Base-by-base conservation (phyloP, 2,797 vertebrate genomes). In the Halcyon smyrnensis region DNA sequence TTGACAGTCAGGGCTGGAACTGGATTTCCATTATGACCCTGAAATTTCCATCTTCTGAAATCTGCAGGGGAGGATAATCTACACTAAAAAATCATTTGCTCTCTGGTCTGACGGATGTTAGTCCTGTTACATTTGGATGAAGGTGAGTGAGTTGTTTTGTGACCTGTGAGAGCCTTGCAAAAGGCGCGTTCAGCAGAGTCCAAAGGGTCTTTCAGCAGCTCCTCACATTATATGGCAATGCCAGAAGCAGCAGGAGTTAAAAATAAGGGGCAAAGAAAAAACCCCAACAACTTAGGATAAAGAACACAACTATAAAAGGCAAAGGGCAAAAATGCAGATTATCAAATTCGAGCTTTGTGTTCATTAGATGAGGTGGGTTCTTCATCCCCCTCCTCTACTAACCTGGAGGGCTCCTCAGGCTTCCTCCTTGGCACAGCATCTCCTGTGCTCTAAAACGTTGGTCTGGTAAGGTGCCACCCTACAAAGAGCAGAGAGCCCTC, bases 201-300 rank as follows among this genome's bases (percentile, higher is more conserved):
- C 67, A 15, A 10, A 65, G 46, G 6, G 9, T 19, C 63, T 32
- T 19, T 6, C n/a, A 37, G 81, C 37, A 68, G 0, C 25, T 83
- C 20, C 62, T 14, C 13, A 19, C 8, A 2, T 18, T 16, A 6
- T 2, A 1, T 0, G 1, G 48, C 54, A 32, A 17, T 0, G 15
- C 36, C 50, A 34, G 34, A 13, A 1, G 1, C 16, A 48, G 56
- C 3, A 69, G 14, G 45, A 37, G 54, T 32, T 2, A 34, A 34
- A 82, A 63, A 20, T 8, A 23, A 0, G 2, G 45, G 15, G 9
- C 34, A 37, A 60, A 74, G 17, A 3, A 34, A n/a, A 76, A 28
- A 30, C 1, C 6, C 14, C 46, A 24, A 10, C 19, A 39, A 5
- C 5, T 25, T 19, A 8, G 20, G 41, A 21, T 34, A 32, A 54